A percentile compares a stretch with the other conserved stretches of the same genome.
Conservation (phyloP, 2,797 vertebrate species). For the Lacerta viridis region DNA sequence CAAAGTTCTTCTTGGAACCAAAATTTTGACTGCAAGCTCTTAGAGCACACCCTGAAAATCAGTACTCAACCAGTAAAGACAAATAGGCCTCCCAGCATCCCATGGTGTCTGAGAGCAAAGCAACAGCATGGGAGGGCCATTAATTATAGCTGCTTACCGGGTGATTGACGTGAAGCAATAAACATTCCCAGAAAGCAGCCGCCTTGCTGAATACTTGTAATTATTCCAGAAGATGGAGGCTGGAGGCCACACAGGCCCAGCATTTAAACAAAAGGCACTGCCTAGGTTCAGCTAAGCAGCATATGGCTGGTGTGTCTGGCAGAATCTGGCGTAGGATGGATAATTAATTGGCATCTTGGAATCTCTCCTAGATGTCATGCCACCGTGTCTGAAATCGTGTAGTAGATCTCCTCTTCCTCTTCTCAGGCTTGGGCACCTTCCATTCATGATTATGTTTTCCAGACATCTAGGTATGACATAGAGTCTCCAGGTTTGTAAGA, state of each 20-base stretch:
- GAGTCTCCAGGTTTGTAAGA: no score
- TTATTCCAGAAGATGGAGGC: constrained; percentile 37
- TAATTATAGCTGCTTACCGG: constrained; percentile 41
- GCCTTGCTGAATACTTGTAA: constrained; percentile 36
- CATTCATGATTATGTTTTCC: no score
- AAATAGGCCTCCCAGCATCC: background rate
- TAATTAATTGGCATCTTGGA: accelerated
- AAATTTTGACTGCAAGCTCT: background rate
- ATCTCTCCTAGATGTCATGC: background rate
- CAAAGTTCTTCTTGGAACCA: no score
- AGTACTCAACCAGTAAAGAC: background rate
- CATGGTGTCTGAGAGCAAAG: background rate
- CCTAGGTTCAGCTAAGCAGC: background rate
- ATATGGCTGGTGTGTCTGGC: background rate
- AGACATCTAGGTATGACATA: no score
- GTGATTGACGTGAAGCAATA: constrained; percentile 54
- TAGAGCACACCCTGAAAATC: background rate
- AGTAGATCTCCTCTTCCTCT: background rate
- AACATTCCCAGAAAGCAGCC: constrained; percentile 19
- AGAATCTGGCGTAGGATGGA: background rate
- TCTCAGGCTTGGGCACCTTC: background rate
- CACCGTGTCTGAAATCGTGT: background rate
- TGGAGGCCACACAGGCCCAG: background rate
- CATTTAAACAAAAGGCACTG: accelerated
- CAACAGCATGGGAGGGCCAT: constrained; percentile 21